Base-by-base conservation (phyloP, 2,888 invertebrate genomes). In the Bombylius major region DNA sequence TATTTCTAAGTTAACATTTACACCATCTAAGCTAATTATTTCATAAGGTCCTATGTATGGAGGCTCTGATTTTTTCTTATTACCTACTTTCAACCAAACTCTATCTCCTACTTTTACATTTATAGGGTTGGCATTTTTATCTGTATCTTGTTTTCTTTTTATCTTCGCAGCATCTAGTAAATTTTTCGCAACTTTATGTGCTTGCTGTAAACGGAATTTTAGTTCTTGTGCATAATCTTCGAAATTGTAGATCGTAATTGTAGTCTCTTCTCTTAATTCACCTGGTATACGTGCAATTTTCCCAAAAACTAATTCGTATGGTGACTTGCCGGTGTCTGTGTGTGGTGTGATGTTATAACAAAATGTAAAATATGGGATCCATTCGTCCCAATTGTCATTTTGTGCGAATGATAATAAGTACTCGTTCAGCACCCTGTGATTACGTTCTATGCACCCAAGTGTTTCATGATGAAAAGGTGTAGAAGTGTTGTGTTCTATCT, bases 381-480 rank as follows among this genome's bases (percentile, higher is more conserved):
- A 61, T 50, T 58, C 55, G 31, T 58, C 54, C 59, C 56, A 57
- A 50, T 63, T 62, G 14, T 47, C 39, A 39, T 53, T 39, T 12
- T 34, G 59, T 32, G 55, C 47, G 32, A 60, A 61, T n/a, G 51
- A 56, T 48, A 61, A 47, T 23, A 63, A 34, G 23, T 57, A 62
- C 47, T 61, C 62, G 51, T 62, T 62, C 11, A 62, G 51, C 33
- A 57, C 55, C 53, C 62, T 51, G 47, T 63, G 61, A 55, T 61
- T 61, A 13, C 62, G 54, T 60, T 64, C 61, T 31, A 62, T 47
- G 31, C 60, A 58, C 5, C 62, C 59, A 23, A 65, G 51, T 6
- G 58, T 56, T 47, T 62, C 57, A 33, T 60, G 60, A 47, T 62
- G 61, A 45, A 59, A 55, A 9, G 60, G 52, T 42, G 61, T 60